A percentile compares a stretch with the other conserved stretches of the same genome.
Evolutionary conservation across 2,888 invertebrate genomes (phyloP).

Genomic region (Linnaemya tessellans): DNA sequence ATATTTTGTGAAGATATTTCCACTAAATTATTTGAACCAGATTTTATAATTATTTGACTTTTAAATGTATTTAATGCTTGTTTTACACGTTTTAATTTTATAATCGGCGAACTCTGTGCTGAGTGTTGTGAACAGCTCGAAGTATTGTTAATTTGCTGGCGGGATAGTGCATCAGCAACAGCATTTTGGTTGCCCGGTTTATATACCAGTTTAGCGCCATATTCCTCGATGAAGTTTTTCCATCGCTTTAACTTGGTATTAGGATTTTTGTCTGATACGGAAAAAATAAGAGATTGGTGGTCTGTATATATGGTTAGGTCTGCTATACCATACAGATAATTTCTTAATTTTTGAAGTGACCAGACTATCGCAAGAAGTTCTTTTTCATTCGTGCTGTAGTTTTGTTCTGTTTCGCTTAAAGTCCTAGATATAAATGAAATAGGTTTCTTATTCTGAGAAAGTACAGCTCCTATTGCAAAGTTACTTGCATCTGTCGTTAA

Average conservation of each 20-base stretch:
- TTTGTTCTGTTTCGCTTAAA: too few species aligned
- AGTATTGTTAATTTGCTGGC: neutral
- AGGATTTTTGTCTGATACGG: too few species aligned
- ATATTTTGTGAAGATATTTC: too few species aligned
- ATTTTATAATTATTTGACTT: slow-evolving; percentile 3
- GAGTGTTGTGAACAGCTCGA: neutral
- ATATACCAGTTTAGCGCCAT: neutral
- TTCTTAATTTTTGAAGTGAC: neutral
- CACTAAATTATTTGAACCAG: neutral
- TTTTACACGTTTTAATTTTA: neutral
- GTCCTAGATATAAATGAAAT: too few species aligned
- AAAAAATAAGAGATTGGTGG: too few species aligned
- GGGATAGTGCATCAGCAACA: slow-evolving; percentile 7
- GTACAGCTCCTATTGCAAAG: too few species aligned
- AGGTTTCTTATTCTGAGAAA: too few species aligned
- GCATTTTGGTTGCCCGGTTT: neutral
- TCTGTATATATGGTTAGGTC: too few species aligned
- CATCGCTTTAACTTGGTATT: too few species aligned
- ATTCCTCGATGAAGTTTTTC: neutral
- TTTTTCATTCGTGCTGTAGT: too few species aligned
- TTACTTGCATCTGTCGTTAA: neutral
- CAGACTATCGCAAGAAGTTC: too few species aligned
- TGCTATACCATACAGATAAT: neutral
- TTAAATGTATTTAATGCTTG: neutral
- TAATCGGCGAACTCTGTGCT: slow-evolving; percentile 1